Conservation (phyloP, 2,888 invertebrate species). For the Nasonovia ribisnigri region DNA sequence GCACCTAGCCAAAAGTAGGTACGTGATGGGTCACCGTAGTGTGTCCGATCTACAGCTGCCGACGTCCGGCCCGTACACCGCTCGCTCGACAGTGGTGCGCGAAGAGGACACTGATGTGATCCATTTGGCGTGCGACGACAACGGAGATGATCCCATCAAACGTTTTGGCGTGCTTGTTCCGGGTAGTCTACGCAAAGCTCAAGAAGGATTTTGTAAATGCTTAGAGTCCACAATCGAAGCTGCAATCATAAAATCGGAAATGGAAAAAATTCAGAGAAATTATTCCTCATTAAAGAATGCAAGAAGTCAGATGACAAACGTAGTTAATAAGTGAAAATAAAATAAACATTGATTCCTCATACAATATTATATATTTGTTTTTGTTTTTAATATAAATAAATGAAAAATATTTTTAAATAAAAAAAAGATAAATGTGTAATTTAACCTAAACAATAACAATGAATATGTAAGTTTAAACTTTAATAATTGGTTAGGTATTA, state of each 20-base stretch:
- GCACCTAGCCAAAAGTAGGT: conserved; percentile 82
- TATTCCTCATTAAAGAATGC: conserved; percentile 67
- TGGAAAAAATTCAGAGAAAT: conserved; percentile 71
- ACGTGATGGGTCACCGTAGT: conserved; percentile 81
- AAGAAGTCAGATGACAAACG: neutral
- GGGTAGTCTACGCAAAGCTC: conserved; percentile 81
- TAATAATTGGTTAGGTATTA: neutral
- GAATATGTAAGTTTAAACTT: neutral
- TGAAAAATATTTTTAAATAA: conserved; percentile 38
- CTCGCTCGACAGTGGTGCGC: conserved; percentile 9
- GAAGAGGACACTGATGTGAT: conserved; percentile 23
- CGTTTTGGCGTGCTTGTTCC: conserved; percentile 93
- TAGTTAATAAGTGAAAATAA: neutral
- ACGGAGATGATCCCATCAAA: conserved; percentile 77
- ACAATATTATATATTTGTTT: neutral
- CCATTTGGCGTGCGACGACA: neutral
- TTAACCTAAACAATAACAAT: conserved; percentile 31
- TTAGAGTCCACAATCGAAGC: conserved; percentile 78
- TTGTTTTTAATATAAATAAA: neutral
- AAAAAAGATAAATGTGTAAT: neutral
- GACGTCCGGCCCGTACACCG: conserved; percentile 71
- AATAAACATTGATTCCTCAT: conserved; percentile 8
- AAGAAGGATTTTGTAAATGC: conserved; percentile 80
- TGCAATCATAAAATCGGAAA: conserved; percentile 78
- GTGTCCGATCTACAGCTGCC: conserved; percentile 81